phyloP scores from a whole-genome alignment of 2,888 invertebrate species.

The Drosophila lutescens region DNA sequence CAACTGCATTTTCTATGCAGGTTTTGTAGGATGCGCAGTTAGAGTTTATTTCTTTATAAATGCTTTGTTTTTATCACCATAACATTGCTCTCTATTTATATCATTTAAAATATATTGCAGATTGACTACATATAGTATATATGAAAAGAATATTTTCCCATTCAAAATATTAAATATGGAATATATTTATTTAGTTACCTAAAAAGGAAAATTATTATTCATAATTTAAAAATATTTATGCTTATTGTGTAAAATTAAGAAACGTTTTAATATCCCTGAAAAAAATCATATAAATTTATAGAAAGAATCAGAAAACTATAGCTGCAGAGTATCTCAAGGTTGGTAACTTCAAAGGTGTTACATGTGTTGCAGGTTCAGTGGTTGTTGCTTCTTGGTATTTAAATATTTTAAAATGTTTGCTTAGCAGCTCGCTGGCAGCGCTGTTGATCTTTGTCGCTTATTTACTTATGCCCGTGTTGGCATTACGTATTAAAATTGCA shows the following conservation, averaged over 20 bases:
- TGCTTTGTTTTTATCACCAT: too few species aligned
- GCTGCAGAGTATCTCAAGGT: background rate
- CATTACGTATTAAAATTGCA: slow-evolving; percentile 77
- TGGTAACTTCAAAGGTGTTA: background rate
- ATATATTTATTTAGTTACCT: too few species aligned
- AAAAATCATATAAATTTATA: too few species aligned
- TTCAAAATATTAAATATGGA: too few species aligned
- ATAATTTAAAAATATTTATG: background rate
- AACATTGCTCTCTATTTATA: too few species aligned
- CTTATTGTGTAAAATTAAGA: too few species aligned
- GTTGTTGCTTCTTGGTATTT: slow-evolving; percentile 49
- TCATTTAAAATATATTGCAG: too few species aligned
- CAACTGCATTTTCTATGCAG: background rate
- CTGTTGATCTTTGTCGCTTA: slow-evolving; percentile 52
- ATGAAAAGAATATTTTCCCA: too few species aligned
- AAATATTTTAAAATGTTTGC: slow-evolving; percentile 80
- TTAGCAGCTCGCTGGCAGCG: slow-evolving; percentile 59
- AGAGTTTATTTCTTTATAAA: background rate
- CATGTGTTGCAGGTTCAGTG: slow-evolving; percentile 4
- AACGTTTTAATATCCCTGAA: too few species aligned
- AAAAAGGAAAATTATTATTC: too few species aligned
- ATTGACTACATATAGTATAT: too few species aligned
- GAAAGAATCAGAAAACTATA: too few species aligned
- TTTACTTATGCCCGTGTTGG: slow-evolving; percentile 76
- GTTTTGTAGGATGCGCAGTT: background rate